Evolutionary conservation across 2,797 vertebrate genomes (phyloP).

Genomic region (Vireo griseus): DNA sequence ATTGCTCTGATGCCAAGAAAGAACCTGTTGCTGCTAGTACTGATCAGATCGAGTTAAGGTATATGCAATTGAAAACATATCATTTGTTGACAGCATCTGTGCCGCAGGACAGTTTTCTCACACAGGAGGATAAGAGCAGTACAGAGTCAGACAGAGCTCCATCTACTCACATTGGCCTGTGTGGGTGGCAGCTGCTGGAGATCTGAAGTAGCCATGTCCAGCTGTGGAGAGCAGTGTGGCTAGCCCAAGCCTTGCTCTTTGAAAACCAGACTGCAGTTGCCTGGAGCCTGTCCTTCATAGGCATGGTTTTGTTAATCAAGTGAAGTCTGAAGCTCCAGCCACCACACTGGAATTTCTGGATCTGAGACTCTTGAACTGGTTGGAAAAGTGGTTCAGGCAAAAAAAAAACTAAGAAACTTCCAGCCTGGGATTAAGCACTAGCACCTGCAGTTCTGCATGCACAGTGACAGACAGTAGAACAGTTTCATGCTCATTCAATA

Average conservation of each 20-base stretch:
- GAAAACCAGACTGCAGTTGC: slow-evolving; percentile 9
- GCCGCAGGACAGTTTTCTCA: background rate
- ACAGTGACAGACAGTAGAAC: background rate
- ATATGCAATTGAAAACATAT: background rate
- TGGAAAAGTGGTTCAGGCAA: background rate
- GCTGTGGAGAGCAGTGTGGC: slow-evolving; percentile 25
- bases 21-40: background rate
- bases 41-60: background rate
- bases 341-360: background rate
- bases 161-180: background rate
- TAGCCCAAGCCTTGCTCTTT: background rate
- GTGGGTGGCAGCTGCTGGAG: slow-evolving; percentile 35
- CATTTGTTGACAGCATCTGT: background rate
- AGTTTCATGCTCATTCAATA: background rate
- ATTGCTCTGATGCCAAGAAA: background rate
- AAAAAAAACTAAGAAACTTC: background rate
- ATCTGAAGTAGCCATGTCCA: background rate
- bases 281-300: background rate
- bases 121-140: background rate
- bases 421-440: background rate
- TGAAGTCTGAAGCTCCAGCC: slow-evolving; percentile 1
- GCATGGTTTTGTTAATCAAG: background rate
- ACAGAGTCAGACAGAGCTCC: background rate
- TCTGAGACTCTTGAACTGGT: background rate
- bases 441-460: background rate